Evolutionary conservation across 2,888 invertebrate species (phyloP).

Genomic region (Stenurella melanura): DNA sequence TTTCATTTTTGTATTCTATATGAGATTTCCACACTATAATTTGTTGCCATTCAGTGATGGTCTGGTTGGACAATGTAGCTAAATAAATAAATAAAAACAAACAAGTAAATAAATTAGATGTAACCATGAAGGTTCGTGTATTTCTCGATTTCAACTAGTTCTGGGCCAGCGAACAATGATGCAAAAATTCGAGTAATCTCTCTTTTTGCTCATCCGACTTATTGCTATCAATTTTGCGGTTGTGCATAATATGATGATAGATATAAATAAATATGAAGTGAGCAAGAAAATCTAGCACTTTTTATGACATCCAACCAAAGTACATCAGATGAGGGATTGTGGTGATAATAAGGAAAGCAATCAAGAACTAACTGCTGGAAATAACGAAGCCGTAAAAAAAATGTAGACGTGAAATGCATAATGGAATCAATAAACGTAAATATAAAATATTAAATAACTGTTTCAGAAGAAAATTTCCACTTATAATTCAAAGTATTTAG

Average conservation of each 20-base stretch:
- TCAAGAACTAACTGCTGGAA: background rate
- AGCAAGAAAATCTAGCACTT: background rate
- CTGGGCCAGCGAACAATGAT: background rate
- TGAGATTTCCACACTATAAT: no score
- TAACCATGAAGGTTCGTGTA: background rate
- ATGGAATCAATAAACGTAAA: background rate
- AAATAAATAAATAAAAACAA: no score
- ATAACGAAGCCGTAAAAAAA: background rate
- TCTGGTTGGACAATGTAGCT: no score
- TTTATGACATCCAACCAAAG: background rate
- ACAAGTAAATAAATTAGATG: background rate
- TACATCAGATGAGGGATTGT: background rate
- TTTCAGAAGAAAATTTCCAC: no score
- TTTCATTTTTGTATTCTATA: no score
- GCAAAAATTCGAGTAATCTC: background rate
- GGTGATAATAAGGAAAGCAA: background rate
- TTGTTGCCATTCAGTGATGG: no score
- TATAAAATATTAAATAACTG: no score
- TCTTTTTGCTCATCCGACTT: background rate
- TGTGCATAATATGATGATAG: background rate
- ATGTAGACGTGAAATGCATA: background rate
- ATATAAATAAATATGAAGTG: background rate
- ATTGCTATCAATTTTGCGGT: constrained; percentile 4
- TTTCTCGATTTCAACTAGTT: background rate
- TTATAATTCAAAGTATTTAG: no score